Conservation (phyloP, 2,888 invertebrate species). For the Deroplatys truncata region DNA sequence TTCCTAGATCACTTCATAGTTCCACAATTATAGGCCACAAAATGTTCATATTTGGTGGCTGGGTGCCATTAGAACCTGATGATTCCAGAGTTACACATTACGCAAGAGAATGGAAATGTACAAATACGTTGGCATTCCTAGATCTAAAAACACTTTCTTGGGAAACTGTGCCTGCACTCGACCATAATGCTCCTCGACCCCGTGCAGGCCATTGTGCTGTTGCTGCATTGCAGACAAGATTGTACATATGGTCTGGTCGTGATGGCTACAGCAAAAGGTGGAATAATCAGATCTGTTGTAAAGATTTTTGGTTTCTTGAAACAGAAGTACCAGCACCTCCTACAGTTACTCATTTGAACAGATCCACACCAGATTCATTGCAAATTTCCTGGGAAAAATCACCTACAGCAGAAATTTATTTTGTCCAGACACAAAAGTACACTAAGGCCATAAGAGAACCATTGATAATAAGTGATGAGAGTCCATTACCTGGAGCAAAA, state of each 20-base stretch:
- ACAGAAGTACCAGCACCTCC: slow-evolving; percentile 90
- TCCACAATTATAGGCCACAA: slow-evolving; percentile 90
- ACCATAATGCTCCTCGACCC: slow-evolving; percentile 87
- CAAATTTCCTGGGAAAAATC: neutral
- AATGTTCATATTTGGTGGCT: slow-evolving; percentile 98
- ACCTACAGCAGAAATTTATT: neutral
- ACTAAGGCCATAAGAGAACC: neutral
- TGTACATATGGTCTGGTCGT: slow-evolving; percentile 97
- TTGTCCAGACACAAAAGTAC: neutral
- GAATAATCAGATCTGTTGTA: slow-evolving; percentile 98
- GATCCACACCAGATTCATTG: neutral
- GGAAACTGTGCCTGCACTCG: slow-evolving; percentile 81
- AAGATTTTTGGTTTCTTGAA: slow-evolving; percentile 92
- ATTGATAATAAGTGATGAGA: neutral
- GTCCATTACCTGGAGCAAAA: neutral
- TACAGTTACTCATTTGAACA: neutral
- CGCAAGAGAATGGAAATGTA: slow-evolving; percentile 99
- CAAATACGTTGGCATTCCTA: slow-evolving; percentile 90
- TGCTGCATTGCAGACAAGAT: slow-evolving; percentile 78
- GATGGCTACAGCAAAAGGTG: slow-evolving; percentile 99
- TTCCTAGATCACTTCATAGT: slow-evolving; percentile 94
- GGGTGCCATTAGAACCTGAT: slow-evolving; percentile 94
- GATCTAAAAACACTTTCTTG: slow-evolving; percentile 86
- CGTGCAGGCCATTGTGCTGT: slow-evolving; percentile 97
- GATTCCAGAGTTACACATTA: slow-evolving; percentile 86